Base-by-base conservation (phyloP, 1,140 invertebrate genomes). In the Zaprionus ornatus region DNA sequence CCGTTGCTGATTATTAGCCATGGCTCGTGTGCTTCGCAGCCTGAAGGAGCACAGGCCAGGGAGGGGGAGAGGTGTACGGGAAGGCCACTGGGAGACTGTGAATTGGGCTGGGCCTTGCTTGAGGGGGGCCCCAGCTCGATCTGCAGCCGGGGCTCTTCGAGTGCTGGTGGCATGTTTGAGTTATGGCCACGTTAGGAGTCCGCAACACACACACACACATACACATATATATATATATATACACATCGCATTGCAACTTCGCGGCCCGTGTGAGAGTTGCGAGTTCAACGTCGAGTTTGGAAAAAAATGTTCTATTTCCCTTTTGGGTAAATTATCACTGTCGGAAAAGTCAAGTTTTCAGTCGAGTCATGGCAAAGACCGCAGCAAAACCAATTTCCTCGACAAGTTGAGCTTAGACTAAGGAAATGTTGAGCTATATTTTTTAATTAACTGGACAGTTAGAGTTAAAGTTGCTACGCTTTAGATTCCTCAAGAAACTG, bases 121-220 rank as follows among this genome's bases (percentile, higher is more conserved):
- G 50, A 32, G 23, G 50, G 23, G 42, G 23, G 29, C 75, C 74
- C 45, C 45, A 50, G 13, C 45, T 50, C 19, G 45, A 50, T 19
- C 45, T 13, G 45, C n/a, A 50, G 45, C 12, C 45, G 19, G 9
- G 40, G 40, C 40, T 45, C n/a, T 7, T 17, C 40, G 40, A 50
- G 74, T 80, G 74, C 71, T 82, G 82, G 82, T 85, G 82, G 82
- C 82, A 86, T 86, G 82, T 74, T 79, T 86, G 84, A 86, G 84
- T 86, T 86, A 86, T 86, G 83, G 80, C 73, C 77, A 83, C 70
- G 71, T 71, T 68, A 56, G 48, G 56, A 79, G 80, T 82, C 70
- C 69, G 79, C 68, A 74, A 66, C 64, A 83, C 77, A 80, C 45
- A 21, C 45, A 48, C 19, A 10, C 45, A 48, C 45, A 45, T 13